Percentiles rank a stretch among this genome's conserved stretches.
Conservation (phyloP, 2,797 vertebrate species). For the Uromys caudimaculatus region DNA sequence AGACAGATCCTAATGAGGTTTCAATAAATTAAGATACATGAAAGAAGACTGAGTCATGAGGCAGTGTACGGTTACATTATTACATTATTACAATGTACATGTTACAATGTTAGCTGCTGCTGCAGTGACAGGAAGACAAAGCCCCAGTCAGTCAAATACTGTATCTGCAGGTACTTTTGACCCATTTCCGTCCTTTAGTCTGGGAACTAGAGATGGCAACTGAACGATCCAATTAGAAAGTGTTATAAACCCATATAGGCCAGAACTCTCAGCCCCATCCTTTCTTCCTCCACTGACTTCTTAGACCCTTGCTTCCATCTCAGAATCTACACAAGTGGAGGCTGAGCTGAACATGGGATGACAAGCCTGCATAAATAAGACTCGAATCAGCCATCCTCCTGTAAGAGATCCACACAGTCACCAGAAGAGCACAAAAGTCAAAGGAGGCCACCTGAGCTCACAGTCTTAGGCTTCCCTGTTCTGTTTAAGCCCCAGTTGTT, state of each 20-base stretch:
- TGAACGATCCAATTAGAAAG: not conserved
- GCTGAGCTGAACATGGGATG: not conserved
- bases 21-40: not conserved
- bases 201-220: not conserved
- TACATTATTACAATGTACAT: not conserved
- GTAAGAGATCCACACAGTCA: not conserved
- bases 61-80: not conserved
- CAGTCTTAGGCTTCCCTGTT: not conserved
- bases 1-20: not conserved
- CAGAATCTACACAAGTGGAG: not conserved
- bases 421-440: not conserved
- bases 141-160: not conserved
- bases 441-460: not conserved
- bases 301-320: not conserved
- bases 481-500: slow-evolving; percentile 9
- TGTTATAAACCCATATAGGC: not conserved
- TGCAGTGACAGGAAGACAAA: not conserved
- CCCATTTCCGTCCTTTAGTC: not conserved
- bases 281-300: not conserved
- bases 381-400: not conserved
- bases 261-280: not conserved
- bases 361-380: not conserved
- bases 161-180: not conserved
- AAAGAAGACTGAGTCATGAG: not conserved
- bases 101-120: not conserved